Evolutionary conservation across 2,113 vertebrate species (phyloP), one percentile per base, ranked within the genome.

Genomic region (Grus americana): DNA sequence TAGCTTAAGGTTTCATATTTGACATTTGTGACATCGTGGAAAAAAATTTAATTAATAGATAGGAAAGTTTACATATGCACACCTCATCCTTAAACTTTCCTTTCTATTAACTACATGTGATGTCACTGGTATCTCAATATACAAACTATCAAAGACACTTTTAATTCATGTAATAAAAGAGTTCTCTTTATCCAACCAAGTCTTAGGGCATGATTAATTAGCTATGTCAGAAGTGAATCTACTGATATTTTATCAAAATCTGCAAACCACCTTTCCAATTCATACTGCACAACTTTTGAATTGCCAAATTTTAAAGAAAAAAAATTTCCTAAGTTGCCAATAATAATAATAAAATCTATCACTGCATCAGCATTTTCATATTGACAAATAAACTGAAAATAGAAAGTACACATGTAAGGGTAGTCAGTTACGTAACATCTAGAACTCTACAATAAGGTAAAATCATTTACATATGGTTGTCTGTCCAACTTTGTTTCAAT

Each of bases 1-100:
- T 94, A 94, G 79, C 75, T 97, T 88, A 91, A 93, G 83, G 46
- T 96, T 95, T 95, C 92, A 54, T 93, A 49, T 66, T 72, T 79
- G 91, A 86, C 66, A 82, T 86, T 78, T 75, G 23, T 96, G 94
- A 97, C 91, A 83, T 40, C 6, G 2, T 72, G 34, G 34, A 44
- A 92, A 75, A 90, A 93, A 95, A 96, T 10, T 12, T 57, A 85
- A 26, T 91, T 95, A 93, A 93, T 57, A 34, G n/a, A 54, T 24
- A 80, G 30, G 3, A 66, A 84, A 86, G 24, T 75, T 65, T 58
- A 44, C 0, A 0, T 15, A 38, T 0, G 1, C n/a, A 38, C 36
- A 58, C 7, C 4, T 32, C n/a, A 78, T 62, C 23, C 42, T 79
- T 88, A 61, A 85, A 55, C 61, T 65, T 93, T 42, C 5, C 17